These are phyloP conservation scores for Drosophila sordidula DNA, from an alignment of 2,888 invertebrate species.

Conservation along the genomic window DNA sequence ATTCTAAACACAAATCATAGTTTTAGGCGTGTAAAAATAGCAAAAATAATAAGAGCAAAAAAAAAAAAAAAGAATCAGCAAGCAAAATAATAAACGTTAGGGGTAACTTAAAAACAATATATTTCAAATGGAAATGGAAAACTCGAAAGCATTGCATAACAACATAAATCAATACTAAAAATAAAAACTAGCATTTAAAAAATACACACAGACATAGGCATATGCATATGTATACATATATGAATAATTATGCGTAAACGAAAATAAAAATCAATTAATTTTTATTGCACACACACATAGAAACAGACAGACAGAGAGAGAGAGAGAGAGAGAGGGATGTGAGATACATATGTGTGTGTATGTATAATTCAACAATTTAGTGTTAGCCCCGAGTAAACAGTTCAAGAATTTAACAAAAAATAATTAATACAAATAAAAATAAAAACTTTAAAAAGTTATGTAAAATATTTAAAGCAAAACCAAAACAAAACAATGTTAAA, in stretches of 20 bases:
- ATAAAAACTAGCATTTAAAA: conserved; percentile 49
- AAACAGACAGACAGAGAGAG: background rate
- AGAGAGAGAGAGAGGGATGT: background rate
- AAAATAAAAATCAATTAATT: conserved; percentile 40
- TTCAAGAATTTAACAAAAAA: conserved; percentile 71
- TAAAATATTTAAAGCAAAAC: conserved; percentile 59
- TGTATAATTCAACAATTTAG: conserved; percentile 62
- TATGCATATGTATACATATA: conserved; percentile 22
- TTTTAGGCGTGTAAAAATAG: conserved; percentile 61
- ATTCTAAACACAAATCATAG: conserved; percentile 61
- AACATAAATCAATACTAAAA: conserved; percentile 45
- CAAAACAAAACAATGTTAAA: conserved; percentile 36
- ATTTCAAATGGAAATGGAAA: conserved; percentile 24
- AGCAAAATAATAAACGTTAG: conserved; percentile 33
- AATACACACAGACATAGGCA: conserved; percentile 30
- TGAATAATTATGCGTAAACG: conserved; percentile 28
- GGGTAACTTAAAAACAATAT: conserved; percentile 1
- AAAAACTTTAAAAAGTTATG: conserved; percentile 57
- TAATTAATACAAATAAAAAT: conserved; percentile 2
- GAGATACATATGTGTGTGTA: conserved; percentile 35
- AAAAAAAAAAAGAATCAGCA: conserved; percentile 22
- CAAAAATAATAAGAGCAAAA: conserved; percentile 39
- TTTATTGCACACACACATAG: conserved; percentile 17
- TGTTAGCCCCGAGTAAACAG: conserved; percentile 64
- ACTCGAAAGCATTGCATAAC: conserved; percentile 37